Base-by-base conservation (phyloP, 1,140 invertebrate species). In the Uloborus diversus region DNA sequence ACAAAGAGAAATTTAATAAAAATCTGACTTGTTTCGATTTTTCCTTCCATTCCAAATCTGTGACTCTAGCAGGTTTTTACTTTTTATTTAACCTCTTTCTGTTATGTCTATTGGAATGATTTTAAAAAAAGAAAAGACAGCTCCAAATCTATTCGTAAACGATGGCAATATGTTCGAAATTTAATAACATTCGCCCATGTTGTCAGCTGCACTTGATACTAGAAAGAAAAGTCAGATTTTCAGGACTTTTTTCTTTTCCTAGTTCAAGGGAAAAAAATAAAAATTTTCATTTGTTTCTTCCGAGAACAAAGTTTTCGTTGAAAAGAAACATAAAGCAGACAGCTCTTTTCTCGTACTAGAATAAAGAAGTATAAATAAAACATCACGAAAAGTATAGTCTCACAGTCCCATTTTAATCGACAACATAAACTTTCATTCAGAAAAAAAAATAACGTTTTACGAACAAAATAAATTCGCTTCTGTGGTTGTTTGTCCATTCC, bases 171-270 rank as follows among this genome's bases (percentile, higher is more conserved):
- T 33, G 61, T 47, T 35, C 61, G 25, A 64, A 64, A 35, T 64
- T 64, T 64, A 64, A 33, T 35, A 64, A 64, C 35, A 64, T 64
- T 64, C 61, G 42, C 25, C 30, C n/a, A n/a, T 23, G 30, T 64
- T 64, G 61, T 64, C 61, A 64, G 61, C 27, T 64, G 61, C 61
- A 64, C 32, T 64, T 64, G 61, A 64, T 64, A 32, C 42, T 3
- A 23, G 33, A 17, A 37, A 35, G 4, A 42, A 64, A 64, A 59
- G 5, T 5, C 14, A 17, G 32, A 59, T 17, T 13, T 14, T 32
- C 30, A 61, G 33, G 13, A 64, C 33, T 25, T 35, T 23, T 5
- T 33, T 11, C n/a, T 37, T 64, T 42, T 64, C 35, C 61, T 13
- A 42, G 37, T 42, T 13, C 9, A 42, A 9, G 9, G 37, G 37